Percentiles rank a stretch among this genome's conserved stretches.
Evolutionary conservation across 2,113 vertebrate genomes (phyloP).

Genomic region (Ctenomys sociabilis): DNA sequence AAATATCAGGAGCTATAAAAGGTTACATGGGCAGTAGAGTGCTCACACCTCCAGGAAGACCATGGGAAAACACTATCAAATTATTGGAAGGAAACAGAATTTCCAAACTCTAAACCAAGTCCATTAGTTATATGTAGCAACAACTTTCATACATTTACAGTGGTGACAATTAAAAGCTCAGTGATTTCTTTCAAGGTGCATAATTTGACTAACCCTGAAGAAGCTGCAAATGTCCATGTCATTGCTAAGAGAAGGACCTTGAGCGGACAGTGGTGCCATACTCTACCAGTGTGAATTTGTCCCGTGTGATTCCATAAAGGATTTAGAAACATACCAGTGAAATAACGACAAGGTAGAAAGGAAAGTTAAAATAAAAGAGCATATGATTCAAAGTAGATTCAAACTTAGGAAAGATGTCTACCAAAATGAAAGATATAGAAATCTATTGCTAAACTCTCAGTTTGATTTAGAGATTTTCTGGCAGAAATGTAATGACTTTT

Average conservation of each 20-base stretch:
- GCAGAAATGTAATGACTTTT: slow-evolving; percentile 44
- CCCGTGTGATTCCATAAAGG: background rate
- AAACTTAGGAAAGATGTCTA: background rate
- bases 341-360: background rate
- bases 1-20: background rate
- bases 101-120: background rate
- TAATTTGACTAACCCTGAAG: background rate
- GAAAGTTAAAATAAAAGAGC: background rate
- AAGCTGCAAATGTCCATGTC: background rate
- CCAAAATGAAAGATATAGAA: background rate
- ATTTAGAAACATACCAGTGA: background rate
- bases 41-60: background rate
- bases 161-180: background rate
- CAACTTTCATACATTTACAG: background rate
- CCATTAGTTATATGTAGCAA: background rate
- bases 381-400: background rate
- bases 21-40: background rate
- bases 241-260: background rate
- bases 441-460: background rate
- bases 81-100: background rate
- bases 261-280: background rate
- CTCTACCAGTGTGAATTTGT: background rate
- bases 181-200: background rate
- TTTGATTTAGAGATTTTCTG: slow-evolving; percentile 19
- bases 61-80: background rate